Conservation (phyloP, 2,888 invertebrate genomes). For the Brachyptera risi region DNA sequence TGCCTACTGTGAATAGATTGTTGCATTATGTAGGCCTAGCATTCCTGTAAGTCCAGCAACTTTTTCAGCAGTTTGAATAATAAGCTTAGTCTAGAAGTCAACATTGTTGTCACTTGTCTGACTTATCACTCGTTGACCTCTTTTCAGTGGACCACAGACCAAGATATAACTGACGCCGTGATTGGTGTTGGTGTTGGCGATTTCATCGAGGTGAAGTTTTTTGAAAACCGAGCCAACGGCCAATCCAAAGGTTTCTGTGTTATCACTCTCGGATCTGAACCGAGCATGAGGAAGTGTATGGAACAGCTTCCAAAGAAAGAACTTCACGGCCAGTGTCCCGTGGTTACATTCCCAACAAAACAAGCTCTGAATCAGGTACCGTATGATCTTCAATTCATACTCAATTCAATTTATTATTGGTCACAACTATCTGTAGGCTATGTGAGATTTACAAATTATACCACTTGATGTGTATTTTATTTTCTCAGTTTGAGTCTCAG, state of each 20-base stretch:
- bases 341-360: conserved; percentile 93
- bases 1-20: too few relatives aligned
- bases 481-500: conserved; percentile 79
- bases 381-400: too few relatives aligned
- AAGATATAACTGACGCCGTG: conserved; percentile 90
- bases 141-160: conserved; percentile 94
- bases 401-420: too few relatives aligned
- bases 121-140: background rate
- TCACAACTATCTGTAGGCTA: too few relatives aligned
- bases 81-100: too few relatives aligned
- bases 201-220: conserved; percentile 97
- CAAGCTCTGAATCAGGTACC: conserved; percentile 70
- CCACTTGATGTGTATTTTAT: too few relatives aligned
- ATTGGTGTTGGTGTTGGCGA: conserved; percentile 85
- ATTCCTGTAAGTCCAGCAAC: too few relatives aligned
- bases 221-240: conserved; percentile 97
- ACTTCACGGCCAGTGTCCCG: conserved; percentile 91
- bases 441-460: too few relatives aligned
- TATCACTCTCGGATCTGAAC: conserved; percentile 88
- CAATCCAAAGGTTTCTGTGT: conserved; percentile 99
- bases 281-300: conserved; percentile 82
- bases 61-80: too few relatives aligned
- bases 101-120: too few relatives aligned
- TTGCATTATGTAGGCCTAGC: too few relatives aligned
- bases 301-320: conserved; percentile 94